Evolutionary conservation across 2,888 invertebrate genomes (phyloP), one percentile per base, ranked within the genome.

Genomic region (Drosophila longiperda): DNA sequence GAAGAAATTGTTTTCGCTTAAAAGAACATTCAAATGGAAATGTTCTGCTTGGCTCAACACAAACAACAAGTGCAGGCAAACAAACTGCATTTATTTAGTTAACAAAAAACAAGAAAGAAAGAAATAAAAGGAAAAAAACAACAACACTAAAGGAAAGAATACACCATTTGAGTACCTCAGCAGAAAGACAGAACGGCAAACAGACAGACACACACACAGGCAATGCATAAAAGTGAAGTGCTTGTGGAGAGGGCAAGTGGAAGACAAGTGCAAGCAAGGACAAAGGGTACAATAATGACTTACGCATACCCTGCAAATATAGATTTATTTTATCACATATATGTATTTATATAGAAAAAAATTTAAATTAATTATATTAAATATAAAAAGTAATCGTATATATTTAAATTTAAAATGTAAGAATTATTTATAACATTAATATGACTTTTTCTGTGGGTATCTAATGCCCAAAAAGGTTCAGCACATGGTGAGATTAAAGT

Each of bases 1-100:
- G 90, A 90, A 88, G 82, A 87, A 90, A 90, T 90, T 88, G 88
- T 89, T 90, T 85, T 81, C 87, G 87, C 87, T 90, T 89, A 88
- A 88, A 88, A 88, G 90, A 85, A 88, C 87, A 88, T 88, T 90
- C 87, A 87, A 88, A 88, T 90, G 87, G 88, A 88, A 88, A 88
- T 85, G 87, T 89, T 88, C 78, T 89, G 87, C 90, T 89, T 88
- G 88, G 90, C 82, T 90, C 85, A 89, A 89, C 87, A 90, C 84
- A 81, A 87, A 85, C 85, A 85, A 85, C 85, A 87, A 84, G 76
- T 78, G 89, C 84, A 87, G 86, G 90, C 84, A 84, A 87, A 80
- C 80, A 84, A 82, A 80, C 87, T 90, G 86, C 87, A 83, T 86
- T 90, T 90, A 90, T 90, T 86, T 86, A 78, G 77, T 78, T 79